Evolutionary conservation across 2,888 invertebrate genomes (phyloP), one percentile per base, ranked within the genome.

Genomic region (Torymus texanus): DNA sequence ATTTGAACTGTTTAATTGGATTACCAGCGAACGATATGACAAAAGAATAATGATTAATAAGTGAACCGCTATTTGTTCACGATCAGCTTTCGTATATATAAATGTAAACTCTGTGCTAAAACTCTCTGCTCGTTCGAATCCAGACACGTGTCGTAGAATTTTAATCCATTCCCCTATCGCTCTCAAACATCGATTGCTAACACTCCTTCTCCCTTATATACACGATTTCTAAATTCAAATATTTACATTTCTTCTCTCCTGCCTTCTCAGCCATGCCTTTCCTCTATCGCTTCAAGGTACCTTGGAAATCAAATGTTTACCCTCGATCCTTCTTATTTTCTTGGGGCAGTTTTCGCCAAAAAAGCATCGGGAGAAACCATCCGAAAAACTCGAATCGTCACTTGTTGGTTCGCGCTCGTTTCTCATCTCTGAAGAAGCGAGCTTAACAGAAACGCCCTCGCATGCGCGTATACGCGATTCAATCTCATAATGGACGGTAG

Each of bases 171-270:
- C 62, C 24, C 18, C 51, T 29, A 53, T 29, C 24, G 53, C 21
- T 12, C 55, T 18, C 41, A 16, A 24, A 1, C 56, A 67, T 62
- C 56, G 50, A 79, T 24, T 68, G 21, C n/a, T 16, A 21, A 58
- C 14, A 70, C 10, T 8, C 41, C 8, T 0, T 8, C 41, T 41
- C 41, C 1, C 41, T 8, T 8, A 8, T 8, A 41, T 58, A 24
- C 13, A 10, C 21, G 50, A 62, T 79, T 75, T 62, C 16, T 29
- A 59, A 79, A 70, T 70, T 67, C 62, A 72, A 72, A 72, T 67
- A 72, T 75, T 76, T 66, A 62, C 75, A 24, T 24, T 62, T 21
- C 29, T 13, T 56, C 16, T 53, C 13, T 11, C 55, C 65, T 8
- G 41, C 24, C 59, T 66, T 29, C 24, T 16, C 51, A 50, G 21